Conservation (phyloP, 2,113 vertebrate species). For the Aspidoscelis tigris region DNA sequence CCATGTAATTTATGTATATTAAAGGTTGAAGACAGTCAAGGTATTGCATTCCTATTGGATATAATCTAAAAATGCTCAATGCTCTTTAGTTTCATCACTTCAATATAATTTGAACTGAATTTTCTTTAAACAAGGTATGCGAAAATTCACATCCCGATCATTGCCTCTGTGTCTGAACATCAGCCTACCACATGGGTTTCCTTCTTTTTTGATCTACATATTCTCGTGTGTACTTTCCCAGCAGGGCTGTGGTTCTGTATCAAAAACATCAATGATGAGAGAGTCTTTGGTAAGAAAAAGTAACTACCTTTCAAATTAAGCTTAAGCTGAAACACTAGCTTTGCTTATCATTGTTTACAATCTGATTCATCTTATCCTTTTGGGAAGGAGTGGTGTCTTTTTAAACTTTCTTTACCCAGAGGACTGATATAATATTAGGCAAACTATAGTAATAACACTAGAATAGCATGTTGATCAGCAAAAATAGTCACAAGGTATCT, state of each 20-base stretch:
- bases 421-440: background rate
- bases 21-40: background rate
- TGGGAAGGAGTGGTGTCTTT: background rate
- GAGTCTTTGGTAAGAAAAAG: slow-evolving; percentile 91
- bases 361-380: background rate
- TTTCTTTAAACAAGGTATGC: slow-evolving; percentile 89
- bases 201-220: slow-evolving; percentile 99
- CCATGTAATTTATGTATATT: slow-evolving; percentile 4
- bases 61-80: slow-evolving; percentile 53
- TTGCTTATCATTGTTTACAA: background rate
- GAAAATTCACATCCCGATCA: slow-evolving; percentile 99
- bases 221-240: slow-evolving; percentile 98
- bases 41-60: slow-evolving; percentile 38
- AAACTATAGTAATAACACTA: no score
- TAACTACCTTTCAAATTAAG: slow-evolving; percentile 15
- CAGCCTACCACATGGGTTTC: slow-evolving; percentile 98
- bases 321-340: background rate
- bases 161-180: slow-evolving; percentile 98
- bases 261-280: slow-evolving; percentile 97
- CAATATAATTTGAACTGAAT: slow-evolving; percentile 75
- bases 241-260: slow-evolving; percentile 99
- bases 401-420: background rate
- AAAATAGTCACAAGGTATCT: background rate
- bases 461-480: background rate
- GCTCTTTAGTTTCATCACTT: slow-evolving; percentile 61